Conservation (phyloP, 2,888 invertebrate species). For the Ecliptopera silaceata region DNA sequence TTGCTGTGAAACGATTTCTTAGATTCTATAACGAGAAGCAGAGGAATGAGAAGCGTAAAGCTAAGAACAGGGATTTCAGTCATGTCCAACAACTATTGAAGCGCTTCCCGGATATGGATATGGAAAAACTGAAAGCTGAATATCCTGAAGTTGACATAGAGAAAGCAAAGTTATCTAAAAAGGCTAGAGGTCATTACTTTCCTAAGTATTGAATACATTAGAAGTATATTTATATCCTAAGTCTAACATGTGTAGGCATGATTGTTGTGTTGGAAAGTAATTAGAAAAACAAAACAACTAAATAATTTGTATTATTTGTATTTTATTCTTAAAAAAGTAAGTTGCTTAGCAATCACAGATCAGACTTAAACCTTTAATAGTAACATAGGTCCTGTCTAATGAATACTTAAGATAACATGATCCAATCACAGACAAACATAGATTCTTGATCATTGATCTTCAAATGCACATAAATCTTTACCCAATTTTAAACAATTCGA, state of each 20-base stretch:
- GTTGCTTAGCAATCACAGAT: neutral
- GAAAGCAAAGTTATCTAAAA: conserved; percentile 81
- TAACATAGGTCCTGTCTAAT: neutral
- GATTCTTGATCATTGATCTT: no score
- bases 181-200: conserved; percentile 84
- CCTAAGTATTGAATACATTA: conserved; percentile 64
- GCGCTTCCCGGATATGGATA: conserved; percentile 89
- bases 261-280: neutral
- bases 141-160: conserved; percentile 91
- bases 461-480: neutral
- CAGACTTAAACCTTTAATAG: neutral
- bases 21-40: conserved; percentile 86
- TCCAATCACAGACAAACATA: neutral
- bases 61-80: conserved; percentile 85
- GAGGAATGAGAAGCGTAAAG: conserved; percentile 80
- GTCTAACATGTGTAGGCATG: neutral
- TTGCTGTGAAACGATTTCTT: conserved; percentile 83
- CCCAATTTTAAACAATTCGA: no score
- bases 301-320: conserved; percentile 6
- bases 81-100: conserved; percentile 88
- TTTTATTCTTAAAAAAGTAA: neutral
- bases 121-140: conserved; percentile 86
- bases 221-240: neutral
- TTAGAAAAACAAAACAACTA: conserved; percentile 1
- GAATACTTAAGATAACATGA: neutral